Base-by-base conservation (phyloP, 1,140 invertebrate genomes). In the Thaumetopoea pityocampa region DNA sequence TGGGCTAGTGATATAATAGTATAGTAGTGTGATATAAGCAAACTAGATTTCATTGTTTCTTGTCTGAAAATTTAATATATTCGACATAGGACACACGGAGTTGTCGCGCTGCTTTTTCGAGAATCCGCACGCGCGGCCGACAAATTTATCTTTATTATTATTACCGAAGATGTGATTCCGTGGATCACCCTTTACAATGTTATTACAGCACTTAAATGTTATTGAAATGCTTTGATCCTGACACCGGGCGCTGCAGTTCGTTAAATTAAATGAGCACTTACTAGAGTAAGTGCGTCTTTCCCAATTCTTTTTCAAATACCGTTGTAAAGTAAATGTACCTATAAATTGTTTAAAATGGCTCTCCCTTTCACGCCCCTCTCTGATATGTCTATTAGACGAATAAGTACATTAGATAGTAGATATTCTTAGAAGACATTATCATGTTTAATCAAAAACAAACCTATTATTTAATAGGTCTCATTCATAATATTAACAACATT, bases 101-200 rank as follows among this genome's bases (percentile, higher is more conserved):
- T 18, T 14, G 1, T 27, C 34, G 43, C 56, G 63, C 45, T 44
- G 33, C 48, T 42, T 61, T 74, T 47, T 66, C 55, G n/a, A 64
- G 65, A 77, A 72, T 71, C 68, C 32, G 40, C 52, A 46, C 51
- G 63, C 60, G 55, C 52, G 40, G 35, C 32, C 53, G 56, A 73
- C 67, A 61, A 73, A 68, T 72, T 67, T 54, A 69, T 30, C 54
- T 77, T 78, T 76, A 76, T 58, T 71, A 62, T 73, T 68, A 77
- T 71, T 42, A 38, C 47, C 45, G 51, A 52, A 51, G 40, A 67
- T 53, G 49, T 38, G 57, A 67, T 67, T 64, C 60, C 30, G 33
- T 49, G 41, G 42, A 51, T 60, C 50, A 53, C 28, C 27, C 33
- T 30, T 36, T 40, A 41, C 45, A 47, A 27, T 33, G 51, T 58